phyloP scores from a whole-genome alignment of 2,888 invertebrate species.

The Eupsilia transversa region DNA sequence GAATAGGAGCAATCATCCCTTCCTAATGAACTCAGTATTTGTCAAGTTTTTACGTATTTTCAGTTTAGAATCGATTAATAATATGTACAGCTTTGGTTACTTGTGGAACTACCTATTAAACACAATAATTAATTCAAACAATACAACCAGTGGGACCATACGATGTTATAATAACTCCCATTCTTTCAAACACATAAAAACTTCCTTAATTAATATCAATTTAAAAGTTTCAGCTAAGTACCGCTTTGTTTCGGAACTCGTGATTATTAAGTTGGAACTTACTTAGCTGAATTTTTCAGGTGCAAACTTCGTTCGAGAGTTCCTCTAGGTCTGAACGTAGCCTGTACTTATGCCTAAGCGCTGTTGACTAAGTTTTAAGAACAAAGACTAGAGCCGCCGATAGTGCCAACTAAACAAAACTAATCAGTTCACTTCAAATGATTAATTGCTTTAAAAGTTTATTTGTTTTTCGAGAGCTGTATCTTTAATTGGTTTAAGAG shows the following conservation, averaged over 20 bases:
- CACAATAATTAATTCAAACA: constrained; percentile 13
- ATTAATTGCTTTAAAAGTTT: constrained; percentile 47
- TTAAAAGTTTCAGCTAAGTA: constrained; percentile 40
- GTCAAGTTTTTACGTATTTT: too few relatives aligned
- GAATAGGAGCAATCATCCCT: not conserved
- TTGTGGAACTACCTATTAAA: not conserved
- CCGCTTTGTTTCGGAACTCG: constrained; percentile 54
- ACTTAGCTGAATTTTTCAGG: constrained; percentile 64
- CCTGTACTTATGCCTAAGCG: constrained; percentile 51
- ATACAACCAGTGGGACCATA: constrained; percentile 22
- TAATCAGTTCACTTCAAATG: constrained; percentile 49
- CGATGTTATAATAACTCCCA: constrained; percentile 22
- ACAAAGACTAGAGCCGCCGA: constrained; percentile 49
- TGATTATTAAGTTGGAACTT: constrained; percentile 55
- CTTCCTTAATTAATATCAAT: constrained; percentile 56
- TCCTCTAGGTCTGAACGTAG: constrained; percentile 46
- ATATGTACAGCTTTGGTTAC: not conserved
- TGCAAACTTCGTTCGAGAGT: constrained; percentile 45
- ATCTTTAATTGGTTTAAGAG: not conserved
- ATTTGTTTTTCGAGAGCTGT: constrained; percentile 16
- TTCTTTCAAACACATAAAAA: constrained; percentile 46
- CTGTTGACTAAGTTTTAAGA: constrained; percentile 65
- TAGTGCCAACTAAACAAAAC: constrained; percentile 52
- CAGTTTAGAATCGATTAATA: not conserved
- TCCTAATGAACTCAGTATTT: not conserved